Base-by-base conservation (phyloP, 2,113 vertebrate species). In the Melierax canorus region DNA sequence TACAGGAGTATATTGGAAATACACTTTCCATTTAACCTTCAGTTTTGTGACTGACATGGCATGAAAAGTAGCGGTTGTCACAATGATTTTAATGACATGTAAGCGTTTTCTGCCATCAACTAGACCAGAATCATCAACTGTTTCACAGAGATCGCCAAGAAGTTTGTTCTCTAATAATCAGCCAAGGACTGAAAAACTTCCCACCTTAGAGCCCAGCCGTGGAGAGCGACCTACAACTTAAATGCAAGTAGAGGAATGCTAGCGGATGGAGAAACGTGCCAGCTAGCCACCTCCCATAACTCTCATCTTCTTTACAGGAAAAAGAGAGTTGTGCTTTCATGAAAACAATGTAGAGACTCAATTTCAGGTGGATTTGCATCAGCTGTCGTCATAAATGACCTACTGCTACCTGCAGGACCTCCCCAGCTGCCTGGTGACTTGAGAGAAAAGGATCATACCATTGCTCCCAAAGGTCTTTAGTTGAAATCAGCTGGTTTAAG, bases 61-160 rank as follows among this genome's bases (percentile, higher is more conserved):
- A 38, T 20, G 51, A 82, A 58, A 64, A 81, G 45, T 11, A 39
- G 32, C 6, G 22, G 32, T 39, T 43, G 15, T 55, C 5, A 4
- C 29, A 71, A 36, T 0, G 0, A 39, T 84, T 90, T 89, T 73
- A 69, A 66, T 62, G 30, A 39, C 12, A 18, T 2, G 3, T 11
- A 38, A 63, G 32, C 30, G 34, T 66, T 74, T 92, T 74, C 64
- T 85, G 36, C 45, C 32, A 55, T 20, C 38, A 59, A 11, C 32
- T 30, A 73, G 36, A 56, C 10, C 17, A 62, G 50, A 43, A 77
- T 69, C 30, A 60, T 48, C 39, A 32, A 2, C 26, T 0, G 0
- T 74, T 60, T 68, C 45, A 71, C 38, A 69, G 41, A 53, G 27
- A 69, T 8, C 3, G 1, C 24, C 55, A 82, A 21, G n/a, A 81